Percentiles rank a stretch among this genome's conserved stretches.
Conservation (phyloP, 2,888 invertebrate genomes). For the Drosophila melanocephala region DNA sequence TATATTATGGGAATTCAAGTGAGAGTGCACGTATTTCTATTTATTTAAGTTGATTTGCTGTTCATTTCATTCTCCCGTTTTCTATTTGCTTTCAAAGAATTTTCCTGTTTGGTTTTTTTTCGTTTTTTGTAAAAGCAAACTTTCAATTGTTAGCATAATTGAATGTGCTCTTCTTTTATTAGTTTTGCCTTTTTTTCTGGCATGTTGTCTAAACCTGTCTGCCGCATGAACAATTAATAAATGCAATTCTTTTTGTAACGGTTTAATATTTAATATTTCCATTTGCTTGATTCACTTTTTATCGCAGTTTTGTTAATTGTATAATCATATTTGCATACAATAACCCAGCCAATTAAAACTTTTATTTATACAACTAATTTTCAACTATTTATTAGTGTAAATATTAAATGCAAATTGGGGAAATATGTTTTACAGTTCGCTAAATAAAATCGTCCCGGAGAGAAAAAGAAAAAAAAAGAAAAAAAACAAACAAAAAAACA, state of each 20-base stretch:
- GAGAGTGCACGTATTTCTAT: not conserved
- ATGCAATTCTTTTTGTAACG: conserved; percentile 19
- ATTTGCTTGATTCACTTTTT: conserved; percentile 3
- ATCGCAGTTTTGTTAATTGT: conserved; percentile 26
- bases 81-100: conserved; percentile 31
- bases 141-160: conserved; percentile 33
- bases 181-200: not conserved
- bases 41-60: conserved; percentile 25
- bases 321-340: conserved; percentile 46
- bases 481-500: conserved; percentile 15
- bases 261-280: conserved; percentile 29
- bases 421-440: conserved; percentile 9
- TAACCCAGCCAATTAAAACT: conserved; percentile 40
- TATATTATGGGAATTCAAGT: not conserved
- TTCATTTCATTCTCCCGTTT: conserved; percentile 23
- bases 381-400: conserved; percentile 26
- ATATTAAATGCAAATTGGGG: conserved; percentile 26
- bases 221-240: conserved; percentile 4
- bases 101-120: conserved; percentile 11
- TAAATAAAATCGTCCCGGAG: not conserved
- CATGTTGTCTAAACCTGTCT: not conserved
- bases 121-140: conserved; percentile 11
- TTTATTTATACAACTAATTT: conserved; percentile 13
- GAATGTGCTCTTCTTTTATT: conserved; percentile 30
- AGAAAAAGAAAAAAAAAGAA: conserved; percentile 5